A percentile compares a stretch with the other conserved stretches of the same genome.
Evolutionary conservation across 2,113 vertebrate genomes (phyloP).

Genomic region (Bubo scandiacus): DNA sequence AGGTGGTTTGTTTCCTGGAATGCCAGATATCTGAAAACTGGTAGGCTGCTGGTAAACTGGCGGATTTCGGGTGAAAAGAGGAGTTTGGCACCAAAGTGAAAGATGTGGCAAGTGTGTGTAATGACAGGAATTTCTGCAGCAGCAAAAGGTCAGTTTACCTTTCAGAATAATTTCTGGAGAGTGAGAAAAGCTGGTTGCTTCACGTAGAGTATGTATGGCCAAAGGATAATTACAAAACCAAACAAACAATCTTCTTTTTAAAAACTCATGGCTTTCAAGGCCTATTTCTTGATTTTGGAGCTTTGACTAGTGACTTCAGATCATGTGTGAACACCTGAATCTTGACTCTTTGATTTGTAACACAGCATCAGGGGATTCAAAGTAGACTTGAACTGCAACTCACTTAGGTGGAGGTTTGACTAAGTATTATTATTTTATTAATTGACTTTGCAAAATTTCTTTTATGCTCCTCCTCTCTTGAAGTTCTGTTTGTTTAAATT

Average conservation of each 20-base stretch:
- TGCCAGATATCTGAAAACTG: not conserved
- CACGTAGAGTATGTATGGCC: not conserved
- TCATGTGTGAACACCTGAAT: not conserved
- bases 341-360: not conserved
- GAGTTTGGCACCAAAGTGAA: not conserved
- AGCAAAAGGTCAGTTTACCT: not conserved
- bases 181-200: not conserved
- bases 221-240: not conserved
- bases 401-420: not conserved
- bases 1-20: not conserved
- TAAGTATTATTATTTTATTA: not conserved
- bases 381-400: not conserved
- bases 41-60: not conserved
- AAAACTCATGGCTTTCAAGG: not conserved
- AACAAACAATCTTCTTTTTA: not conserved
- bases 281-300: not conserved
- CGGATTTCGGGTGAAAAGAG: not conserved
- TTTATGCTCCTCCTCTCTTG: not conserved
- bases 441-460: not conserved
- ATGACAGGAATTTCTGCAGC: not conserved
- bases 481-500: not conserved
- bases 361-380: not conserved
- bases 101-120: not conserved
- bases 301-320: not conserved
- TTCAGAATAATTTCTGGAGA: not conserved